These are phyloP conservation scores for Heliconius aoede DNA, from an alignment of 2,888 invertebrate genomes.

Conservation along the genomic window DNA sequence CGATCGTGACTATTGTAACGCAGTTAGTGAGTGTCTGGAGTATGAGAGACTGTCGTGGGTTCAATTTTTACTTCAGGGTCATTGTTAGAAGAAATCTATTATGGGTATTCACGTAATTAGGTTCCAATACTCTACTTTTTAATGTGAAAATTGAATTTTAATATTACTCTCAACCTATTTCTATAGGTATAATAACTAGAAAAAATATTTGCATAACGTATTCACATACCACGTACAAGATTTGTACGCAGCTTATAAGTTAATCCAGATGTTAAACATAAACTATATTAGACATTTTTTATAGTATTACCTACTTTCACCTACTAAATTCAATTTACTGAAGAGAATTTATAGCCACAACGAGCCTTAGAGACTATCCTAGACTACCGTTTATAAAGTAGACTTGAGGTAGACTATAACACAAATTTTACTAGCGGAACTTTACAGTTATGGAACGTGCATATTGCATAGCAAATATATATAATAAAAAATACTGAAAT, in stretches of 20 bases:
- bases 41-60: neutral
- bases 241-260: neutral
- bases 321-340: constrained; percentile 8
- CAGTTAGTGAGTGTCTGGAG: neutral
- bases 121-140: neutral
- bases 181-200: too few relatives aligned
- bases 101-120: too few relatives aligned
- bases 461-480: constrained; percentile 6
- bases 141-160: too few relatives aligned
- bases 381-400: constrained; percentile 7
- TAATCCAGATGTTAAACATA: neutral
- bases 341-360: constrained; percentile 18
- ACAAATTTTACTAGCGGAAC: neutral
- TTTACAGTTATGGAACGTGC: neutral
- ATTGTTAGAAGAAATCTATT: too few relatives aligned
- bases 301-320: neutral
- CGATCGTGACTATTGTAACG: neutral
- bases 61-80: neutral
- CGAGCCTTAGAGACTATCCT: constrained; percentile 12
- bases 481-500: neutral
- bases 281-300: constrained; percentile 7
- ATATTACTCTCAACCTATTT: too few relatives aligned
- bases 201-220: too few relatives aligned
- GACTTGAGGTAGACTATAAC: constrained; percentile 11
- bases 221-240: neutral